Base-by-base conservation (phyloP, 2,797 vertebrate genomes). In the Poeciliopsis turneri region DNA sequence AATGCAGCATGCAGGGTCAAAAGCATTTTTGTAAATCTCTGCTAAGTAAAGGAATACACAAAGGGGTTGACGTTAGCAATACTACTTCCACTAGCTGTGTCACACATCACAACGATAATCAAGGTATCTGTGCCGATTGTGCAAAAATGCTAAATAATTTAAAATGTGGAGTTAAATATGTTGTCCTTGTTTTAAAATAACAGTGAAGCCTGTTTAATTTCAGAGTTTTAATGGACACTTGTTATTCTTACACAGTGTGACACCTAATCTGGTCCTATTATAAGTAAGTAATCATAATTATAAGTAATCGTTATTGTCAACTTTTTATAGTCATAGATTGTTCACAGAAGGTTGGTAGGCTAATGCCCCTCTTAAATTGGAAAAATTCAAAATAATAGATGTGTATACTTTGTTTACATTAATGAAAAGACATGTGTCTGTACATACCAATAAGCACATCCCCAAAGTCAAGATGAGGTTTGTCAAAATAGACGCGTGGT, bases 361-460 rank as follows among this genome's bases (percentile, higher is more conserved):
- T 61, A 59, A 55, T 55, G 25, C 10, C 25, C 9, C 53, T 55
- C 20, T 55, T 12, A 25, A 55, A 25, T 55, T 57, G 28, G 9
- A 11, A 33, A 30, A 64, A 64, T 64, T 16, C 1, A 9, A 64
- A 64, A 18, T 30, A 8, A 64, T 39, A 10, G 6, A 30, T 53
- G 23, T 57, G 10, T 57, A 11, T 57, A 15, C 15, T 43, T 71
- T 46, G 43, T 70, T n/a, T 16, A 43, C 41, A 28, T 71, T 43
- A 49, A 5, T 33, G 5, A 51, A 8, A 30, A n/a, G 43, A 28
- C 20, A 25, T 49, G 0, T 53, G 16, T 47, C n/a, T 33, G 25
- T 33, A 86, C 96, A 90, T 89, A 98, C 97, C 97, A 0, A 97
- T 84, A 75, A 97, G 92, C 41, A 97, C 81, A 64, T 93, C 95